Conservation (phyloP, 2,888 invertebrate genomes). For the Apodemia mormo region DNA sequence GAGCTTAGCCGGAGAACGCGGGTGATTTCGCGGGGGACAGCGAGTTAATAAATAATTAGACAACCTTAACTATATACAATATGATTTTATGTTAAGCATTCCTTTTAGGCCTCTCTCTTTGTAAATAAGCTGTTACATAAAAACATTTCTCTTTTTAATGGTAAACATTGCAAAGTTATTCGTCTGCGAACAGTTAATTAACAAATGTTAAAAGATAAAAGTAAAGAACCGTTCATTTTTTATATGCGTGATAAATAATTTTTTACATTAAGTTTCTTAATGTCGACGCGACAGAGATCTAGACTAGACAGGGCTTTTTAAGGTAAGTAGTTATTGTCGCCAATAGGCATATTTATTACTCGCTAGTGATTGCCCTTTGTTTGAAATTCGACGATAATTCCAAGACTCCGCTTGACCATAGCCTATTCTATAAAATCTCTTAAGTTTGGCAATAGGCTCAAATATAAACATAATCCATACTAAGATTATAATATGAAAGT, state of each 20-base stretch:
- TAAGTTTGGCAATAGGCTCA: too few relatives aligned
- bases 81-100: neutral
- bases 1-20: neutral
- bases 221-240: neutral
- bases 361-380: too few relatives aligned
- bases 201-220: neutral
- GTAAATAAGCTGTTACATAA: conserved; percentile 8
- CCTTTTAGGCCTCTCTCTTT: conserved; percentile 4
- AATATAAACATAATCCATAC: too few relatives aligned
- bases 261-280: neutral
- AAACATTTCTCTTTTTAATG: conserved; percentile 12
- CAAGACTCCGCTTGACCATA: too few relatives aligned
- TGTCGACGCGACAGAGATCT: too few relatives aligned
- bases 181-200: conserved; percentile 13
- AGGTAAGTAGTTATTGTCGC: neutral
- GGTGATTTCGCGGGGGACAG: neutral
- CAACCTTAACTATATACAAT: neutral
- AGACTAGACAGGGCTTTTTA: too few relatives aligned
- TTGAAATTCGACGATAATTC: too few relatives aligned
- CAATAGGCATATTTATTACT: too few relatives aligned
- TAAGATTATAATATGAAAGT: too few relatives aligned
- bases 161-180: conserved; percentile 17
- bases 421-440: too few relatives aligned
- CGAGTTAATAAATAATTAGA: neutral
- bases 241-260: neutral